A percentile compares a stretch with the other conserved stretches of the same genome.
These are phyloP conservation scores for Cavia aperea DNA, from an alignment of 2,113 vertebrate species.

Conservation along the genomic window DNA sequence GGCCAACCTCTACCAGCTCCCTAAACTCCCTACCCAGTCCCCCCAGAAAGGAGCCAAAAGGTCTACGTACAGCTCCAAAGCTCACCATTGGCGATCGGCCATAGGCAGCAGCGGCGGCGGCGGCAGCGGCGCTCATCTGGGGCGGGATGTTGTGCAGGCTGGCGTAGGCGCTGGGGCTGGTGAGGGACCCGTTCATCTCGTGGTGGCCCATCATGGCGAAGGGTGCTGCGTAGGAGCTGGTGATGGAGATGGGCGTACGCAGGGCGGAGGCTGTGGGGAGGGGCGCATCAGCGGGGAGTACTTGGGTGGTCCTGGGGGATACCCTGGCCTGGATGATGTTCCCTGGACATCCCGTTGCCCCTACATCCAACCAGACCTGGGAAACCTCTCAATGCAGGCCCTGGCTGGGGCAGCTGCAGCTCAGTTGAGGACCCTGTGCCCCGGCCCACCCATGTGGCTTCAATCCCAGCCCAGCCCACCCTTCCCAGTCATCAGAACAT, in stretches of 20 bases:
- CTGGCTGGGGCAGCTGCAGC: too few species aligned
- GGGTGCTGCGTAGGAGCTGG: conserved; percentile 86
- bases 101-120: conserved; percentile 84
- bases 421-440: background rate
- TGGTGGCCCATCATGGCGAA: conserved; percentile 98
- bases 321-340: background rate
- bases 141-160: conserved; percentile 91
- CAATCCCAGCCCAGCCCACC: background rate
- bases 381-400: background rate
- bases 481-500: background rate
- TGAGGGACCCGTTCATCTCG: conserved; percentile 94
- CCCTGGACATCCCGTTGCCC: background rate
- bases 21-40: background rate
- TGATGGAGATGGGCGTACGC: conserved; percentile 88
- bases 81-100: conserved; percentile 93
- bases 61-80: conserved; percentile 80
- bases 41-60: conserved; percentile 75
- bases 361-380: background rate
- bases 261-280: conserved; percentile 83
- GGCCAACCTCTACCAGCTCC: background rate
- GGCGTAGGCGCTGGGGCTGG: conserved; percentile 87
- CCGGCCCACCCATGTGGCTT: accelerated
- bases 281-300: accelerated
- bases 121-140: conserved; percentile 90
- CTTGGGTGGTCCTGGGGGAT: accelerated